Evolutionary conservation across 2,797 vertebrate genomes (phyloP), one percentile per base, ranked within the genome.

Genomic region (Passerculus sandwichensis): DNA sequence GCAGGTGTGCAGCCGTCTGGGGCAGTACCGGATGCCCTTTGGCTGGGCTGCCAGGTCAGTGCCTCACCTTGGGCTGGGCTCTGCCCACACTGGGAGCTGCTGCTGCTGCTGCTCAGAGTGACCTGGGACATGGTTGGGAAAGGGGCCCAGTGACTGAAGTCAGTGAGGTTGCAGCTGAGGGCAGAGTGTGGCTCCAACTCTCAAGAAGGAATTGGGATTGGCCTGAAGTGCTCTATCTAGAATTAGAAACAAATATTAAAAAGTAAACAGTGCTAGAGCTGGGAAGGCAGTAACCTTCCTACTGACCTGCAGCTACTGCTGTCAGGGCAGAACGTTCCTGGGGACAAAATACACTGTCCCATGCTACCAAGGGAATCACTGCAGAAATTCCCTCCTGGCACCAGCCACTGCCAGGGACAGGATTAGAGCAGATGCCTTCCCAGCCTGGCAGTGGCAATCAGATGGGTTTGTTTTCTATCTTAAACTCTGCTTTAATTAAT

Each of bases 21-120:
- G 99, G 73, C 99, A 98, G 88, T 99, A 99, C 98, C 97, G 98
- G 97, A 99, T 99, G 99, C 99, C 99, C 6, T 99, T 99, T 5
- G 99, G 98, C 88, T 99, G 99, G 99, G 99, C 99, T 60, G 98
- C 99, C 97, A 99, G 99, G 99, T 99, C 97, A 98, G 84, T 77
- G 65, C 65, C 6, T 20, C 75, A 22, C 20, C 53, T 10, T 19
- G 60, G 48, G 27, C 13, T 5, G 14, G 16, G 26, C 59, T 34
- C 34, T 34, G 17, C 64, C 54, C 8, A 0, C 3, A 14, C 10
- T 5, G 9, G 77, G 89, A 70, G 51, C 47, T 45, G 87, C 71
- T 47, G 57, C 50, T 47, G 10, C 3, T 38, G 64, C 57, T 29
- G 11, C 4, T 70, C 14, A 22, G 17, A 32, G 51, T 51, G 77